These are phyloP conservation scores for Percopsis transmontana DNA, from an alignment of 2,113 vertebrate species.

Conservation along the genomic window DNA sequence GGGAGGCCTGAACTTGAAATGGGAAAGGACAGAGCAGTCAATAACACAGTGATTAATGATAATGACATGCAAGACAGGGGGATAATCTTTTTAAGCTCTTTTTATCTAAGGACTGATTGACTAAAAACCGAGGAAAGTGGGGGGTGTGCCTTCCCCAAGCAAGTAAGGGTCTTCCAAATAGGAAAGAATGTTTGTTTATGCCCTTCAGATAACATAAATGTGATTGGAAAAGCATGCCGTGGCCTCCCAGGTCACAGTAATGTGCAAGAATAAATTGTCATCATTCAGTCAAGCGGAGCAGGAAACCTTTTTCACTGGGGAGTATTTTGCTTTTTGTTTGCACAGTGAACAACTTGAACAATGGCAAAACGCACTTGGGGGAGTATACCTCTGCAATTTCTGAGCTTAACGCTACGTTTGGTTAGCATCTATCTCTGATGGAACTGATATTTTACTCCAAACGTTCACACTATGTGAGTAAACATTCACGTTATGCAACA, in stretches of 20 bases:
- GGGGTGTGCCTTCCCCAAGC: conserved; percentile 55
- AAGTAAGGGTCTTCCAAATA: conserved; percentile 52
- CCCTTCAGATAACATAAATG: conserved; percentile 33
- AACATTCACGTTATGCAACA: conserved; percentile 27
- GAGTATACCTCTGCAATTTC: neutral
- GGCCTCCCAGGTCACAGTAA: conserved; percentile 11
- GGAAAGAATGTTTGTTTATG: conserved; percentile 57
- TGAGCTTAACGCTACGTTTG: neutral
- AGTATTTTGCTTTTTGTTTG: neutral
- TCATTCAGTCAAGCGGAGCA: neutral
- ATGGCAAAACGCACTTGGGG: neutral
- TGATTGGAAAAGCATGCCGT: conserved; percentile 34
- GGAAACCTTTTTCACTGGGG: neutral
- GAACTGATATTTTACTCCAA: conserved; percentile 27
- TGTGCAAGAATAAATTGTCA: neutral
- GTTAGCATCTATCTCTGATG: conserved; percentile 32
- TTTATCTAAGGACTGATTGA: conserved; percentile 81
- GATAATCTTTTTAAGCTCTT: conserved; percentile 87
- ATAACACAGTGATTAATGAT: conserved; percentile 87
- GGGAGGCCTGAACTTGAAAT: conserved; percentile 83
- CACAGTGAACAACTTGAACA: neutral
- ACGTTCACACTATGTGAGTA: neutral
- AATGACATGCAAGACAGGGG: conserved; percentile 83
- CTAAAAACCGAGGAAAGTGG: conserved; percentile 66
- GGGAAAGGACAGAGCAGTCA: conserved; percentile 83